These are phyloP conservation scores for Rotaria socialis DNA, from an alignment of 2,888 invertebrate genomes.

Conservation along the genomic window DNA sequence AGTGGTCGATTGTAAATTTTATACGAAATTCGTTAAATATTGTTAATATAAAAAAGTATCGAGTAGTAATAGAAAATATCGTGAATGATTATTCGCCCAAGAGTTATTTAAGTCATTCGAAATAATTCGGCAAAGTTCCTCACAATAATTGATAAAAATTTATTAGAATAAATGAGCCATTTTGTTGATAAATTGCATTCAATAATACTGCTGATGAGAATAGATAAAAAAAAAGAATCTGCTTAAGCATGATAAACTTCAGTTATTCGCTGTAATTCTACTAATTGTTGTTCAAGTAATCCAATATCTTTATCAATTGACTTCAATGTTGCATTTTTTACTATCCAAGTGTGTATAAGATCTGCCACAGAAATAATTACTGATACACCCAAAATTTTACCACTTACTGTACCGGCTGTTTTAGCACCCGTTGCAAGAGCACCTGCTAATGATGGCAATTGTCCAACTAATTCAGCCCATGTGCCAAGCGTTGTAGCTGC, in stretches of 20 bases:
- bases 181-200: not conserved
- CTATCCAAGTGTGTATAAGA: slow-evolving; percentile 3
- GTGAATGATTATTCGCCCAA: not conserved
- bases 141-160: no score
- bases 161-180: no score
- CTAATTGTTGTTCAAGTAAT: slow-evolving; percentile 10
- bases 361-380: slow-evolving; percentile 7
- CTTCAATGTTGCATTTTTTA: slow-evolving; percentile 23
- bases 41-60: not conserved
- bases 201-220: not conserved
- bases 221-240: not conserved
- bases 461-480: slow-evolving; percentile 33
- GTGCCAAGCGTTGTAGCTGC: not conserved
- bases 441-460: slow-evolving; percentile 18
- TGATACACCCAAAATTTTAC: not conserved
- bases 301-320: slow-evolving; percentile 17
- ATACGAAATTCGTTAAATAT: not conserved
- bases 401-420: slow-evolving; percentile 7
- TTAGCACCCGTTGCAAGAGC: not conserved
- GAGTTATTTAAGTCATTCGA: not conserved
- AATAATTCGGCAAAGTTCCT: not conserved
- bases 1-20: not conserved
- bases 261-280: not conserved
- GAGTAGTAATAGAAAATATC: not conserved
- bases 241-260: slow-evolving; percentile 12